Evolutionary conservation across 2,888 invertebrate genomes (phyloP).

Genomic region (Apoda limacodes): DNA sequence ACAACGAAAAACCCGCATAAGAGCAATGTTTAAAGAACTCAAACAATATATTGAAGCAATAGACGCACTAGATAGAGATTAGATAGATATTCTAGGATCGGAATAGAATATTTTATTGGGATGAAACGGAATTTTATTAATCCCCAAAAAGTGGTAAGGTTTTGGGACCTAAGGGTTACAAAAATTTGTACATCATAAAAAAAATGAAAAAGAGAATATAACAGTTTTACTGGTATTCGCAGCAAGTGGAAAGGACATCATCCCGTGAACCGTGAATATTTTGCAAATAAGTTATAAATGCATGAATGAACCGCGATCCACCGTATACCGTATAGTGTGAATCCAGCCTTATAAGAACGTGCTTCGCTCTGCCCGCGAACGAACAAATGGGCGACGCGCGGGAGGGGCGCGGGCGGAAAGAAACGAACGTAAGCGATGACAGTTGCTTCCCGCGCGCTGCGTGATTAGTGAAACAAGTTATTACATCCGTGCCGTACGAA

Average conservation of each 20-base stretch:
- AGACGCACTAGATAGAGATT: not conserved
- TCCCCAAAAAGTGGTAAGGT: conserved; percentile 19
- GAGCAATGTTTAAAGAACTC: conserved; percentile 11
- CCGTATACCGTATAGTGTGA: no score
- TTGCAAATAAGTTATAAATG: no score
- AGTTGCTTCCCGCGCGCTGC: no score
- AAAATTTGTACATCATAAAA: conserved; percentile 6
- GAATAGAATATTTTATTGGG: conserved; percentile 12
- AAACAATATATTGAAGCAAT: conserved; percentile 5
- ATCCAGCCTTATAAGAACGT: no score
- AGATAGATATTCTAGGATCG: conserved; percentile 2
- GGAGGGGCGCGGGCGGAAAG: no score
- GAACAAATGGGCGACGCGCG: no score
- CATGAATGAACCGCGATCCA: no score
- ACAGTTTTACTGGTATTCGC: conserved; percentile 24
- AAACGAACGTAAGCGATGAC: no score
- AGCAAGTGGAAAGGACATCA: conserved; percentile 16
- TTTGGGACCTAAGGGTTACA: conserved; percentile 19
- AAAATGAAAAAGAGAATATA: conserved; percentile 26
- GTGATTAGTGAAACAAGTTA: no score
- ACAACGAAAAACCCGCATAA: conserved; percentile 7
- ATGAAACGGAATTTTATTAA: conserved; percentile 21
- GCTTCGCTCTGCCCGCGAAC: no score
- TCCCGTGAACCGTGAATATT: no score
- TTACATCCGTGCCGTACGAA: no score